A percentile compares a stretch with the other conserved stretches of the same genome.
phyloP scores from a whole-genome alignment of 2,797 vertebrate genomes.

The Peromyscus eremicus region DNA sequence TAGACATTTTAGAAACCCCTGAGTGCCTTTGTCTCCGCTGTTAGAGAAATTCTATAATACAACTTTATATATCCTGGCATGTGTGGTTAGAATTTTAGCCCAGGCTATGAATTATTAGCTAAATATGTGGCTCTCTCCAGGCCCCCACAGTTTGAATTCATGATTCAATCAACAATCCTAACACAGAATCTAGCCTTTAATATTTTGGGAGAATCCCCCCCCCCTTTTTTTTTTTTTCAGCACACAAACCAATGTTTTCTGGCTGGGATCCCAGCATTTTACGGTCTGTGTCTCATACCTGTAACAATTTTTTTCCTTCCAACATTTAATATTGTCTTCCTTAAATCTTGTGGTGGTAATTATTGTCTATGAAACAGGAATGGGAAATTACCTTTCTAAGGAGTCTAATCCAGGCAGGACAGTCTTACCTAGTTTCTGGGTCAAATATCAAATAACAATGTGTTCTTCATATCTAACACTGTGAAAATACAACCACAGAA shows the following conservation, averaged over 20 bases:
- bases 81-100: conserved; percentile 52
- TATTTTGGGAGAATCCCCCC: conserved; percentile 54
- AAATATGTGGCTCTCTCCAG: conserved; percentile 53
- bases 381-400: conserved; percentile 35
- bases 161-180: conserved; percentile 51
- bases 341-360: conserved; percentile 57
- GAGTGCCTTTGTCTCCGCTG: conserved; percentile 58
- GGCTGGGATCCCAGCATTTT: conserved; percentile 53
- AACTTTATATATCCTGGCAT: conserved; percentile 34
- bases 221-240: conserved; percentile 29
- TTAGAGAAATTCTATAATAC: conserved; percentile 60
- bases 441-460: not conserved
- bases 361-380: conserved; percentile 3
- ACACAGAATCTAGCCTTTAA: conserved; percentile 49
- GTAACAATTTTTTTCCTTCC: not conserved
- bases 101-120: conserved; percentile 57
- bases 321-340: conserved; percentile 36
- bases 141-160: conserved; percentile 19
- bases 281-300: conserved; percentile 34
- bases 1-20: conserved; percentile 66
- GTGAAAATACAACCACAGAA: not conserved
- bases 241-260: conserved; percentile 56
- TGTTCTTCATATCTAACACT: not conserved
- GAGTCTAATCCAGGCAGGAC: not conserved
- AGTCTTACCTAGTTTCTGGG: not conserved